Evolutionary conservation across 1,140 invertebrate species (phyloP).

Genomic region (Eupristina koningsbergeri): DNA sequence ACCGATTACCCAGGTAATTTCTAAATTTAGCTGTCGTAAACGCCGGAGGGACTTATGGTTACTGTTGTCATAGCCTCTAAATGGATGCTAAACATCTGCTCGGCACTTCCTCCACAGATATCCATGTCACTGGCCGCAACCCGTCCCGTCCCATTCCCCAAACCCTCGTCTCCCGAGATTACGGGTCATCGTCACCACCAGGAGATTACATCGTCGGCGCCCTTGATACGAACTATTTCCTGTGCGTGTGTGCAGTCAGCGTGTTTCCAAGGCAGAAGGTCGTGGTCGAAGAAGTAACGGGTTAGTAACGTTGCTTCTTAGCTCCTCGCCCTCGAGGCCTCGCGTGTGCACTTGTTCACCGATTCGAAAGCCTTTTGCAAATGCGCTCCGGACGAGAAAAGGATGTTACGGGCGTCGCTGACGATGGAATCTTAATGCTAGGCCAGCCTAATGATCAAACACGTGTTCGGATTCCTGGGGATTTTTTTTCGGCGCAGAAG

Average conservation of each 20-base stretch:
- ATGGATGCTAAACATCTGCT: background rate
- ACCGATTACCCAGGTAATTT: background rate
- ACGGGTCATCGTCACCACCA: too few relatives aligned
- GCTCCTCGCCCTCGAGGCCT: background rate
- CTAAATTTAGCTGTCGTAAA: background rate
- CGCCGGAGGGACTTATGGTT: background rate
- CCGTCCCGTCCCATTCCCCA: too few relatives aligned
- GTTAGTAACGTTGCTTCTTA: conserved; percentile 6
- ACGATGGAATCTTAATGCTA: background rate
- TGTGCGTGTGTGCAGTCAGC: background rate
- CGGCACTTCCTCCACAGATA: too few relatives aligned
- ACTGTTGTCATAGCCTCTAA: background rate
- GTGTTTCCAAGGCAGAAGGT: conserved; percentile 46
- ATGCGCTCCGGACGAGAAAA: background rate
- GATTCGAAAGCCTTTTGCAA: background rate
- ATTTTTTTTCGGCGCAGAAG: too few relatives aligned
- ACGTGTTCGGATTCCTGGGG: background rate
- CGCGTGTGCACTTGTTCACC: conserved; percentile 29
- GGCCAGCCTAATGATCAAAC: background rate
- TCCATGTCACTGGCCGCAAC: too few relatives aligned
- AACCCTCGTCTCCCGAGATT: too few relatives aligned
- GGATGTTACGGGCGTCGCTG: background rate
- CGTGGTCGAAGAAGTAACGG: conserved; percentile 54
- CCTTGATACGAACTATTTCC: background rate
- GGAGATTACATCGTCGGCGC: background rate